Conservation (phyloP, 2,888 invertebrate species). For the Venustoraphidia nigricollis region DNA sequence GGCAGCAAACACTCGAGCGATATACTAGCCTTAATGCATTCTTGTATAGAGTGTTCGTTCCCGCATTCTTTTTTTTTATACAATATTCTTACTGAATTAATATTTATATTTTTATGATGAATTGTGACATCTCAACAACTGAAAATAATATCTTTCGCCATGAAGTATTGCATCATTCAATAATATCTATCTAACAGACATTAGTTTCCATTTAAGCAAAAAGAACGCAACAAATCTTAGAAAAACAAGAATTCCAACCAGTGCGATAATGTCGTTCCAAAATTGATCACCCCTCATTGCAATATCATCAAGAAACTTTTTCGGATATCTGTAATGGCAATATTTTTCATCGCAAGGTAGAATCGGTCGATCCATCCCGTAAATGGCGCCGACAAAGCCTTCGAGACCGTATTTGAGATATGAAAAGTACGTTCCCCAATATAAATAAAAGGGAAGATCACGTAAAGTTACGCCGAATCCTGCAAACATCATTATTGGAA, state of each 20-base stretch:
- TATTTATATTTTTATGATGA: too few species aligned
- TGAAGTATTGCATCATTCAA: too few species aligned
- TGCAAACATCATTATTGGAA: conserved; percentile 94
- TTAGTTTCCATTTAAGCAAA: conserved; percentile 63
- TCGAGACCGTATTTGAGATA: conserved; percentile 85
- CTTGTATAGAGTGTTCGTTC: too few species aligned
- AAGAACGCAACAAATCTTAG: conserved; percentile 52
- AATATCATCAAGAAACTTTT: conserved; percentile 66
- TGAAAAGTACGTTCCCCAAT: conserved; percentile 86
- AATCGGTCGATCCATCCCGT: conserved; percentile 58
- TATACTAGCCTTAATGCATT: too few species aligned
- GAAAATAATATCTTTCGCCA: too few species aligned
- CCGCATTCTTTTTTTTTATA: too few species aligned
- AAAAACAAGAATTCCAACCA: conserved; percentile 48
- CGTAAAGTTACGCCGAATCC: conserved; percentile 85
- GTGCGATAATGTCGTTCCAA: conserved; percentile 64
- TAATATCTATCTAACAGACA: conserved; percentile 41
- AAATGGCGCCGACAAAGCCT: conserved; percentile 70
- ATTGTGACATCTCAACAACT: too few species aligned
- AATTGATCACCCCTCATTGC: conserved; percentile 69
- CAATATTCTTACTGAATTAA: too few species aligned
- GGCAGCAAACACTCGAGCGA: too few species aligned
- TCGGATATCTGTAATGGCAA: conserved; percentile 72
- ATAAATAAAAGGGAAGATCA: conserved; percentile 71
- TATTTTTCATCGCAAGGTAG: conserved; percentile 64